phyloP scores from a whole-genome alignment of 2,888 invertebrate species.

The Stenolophus ochropezus region DNA sequence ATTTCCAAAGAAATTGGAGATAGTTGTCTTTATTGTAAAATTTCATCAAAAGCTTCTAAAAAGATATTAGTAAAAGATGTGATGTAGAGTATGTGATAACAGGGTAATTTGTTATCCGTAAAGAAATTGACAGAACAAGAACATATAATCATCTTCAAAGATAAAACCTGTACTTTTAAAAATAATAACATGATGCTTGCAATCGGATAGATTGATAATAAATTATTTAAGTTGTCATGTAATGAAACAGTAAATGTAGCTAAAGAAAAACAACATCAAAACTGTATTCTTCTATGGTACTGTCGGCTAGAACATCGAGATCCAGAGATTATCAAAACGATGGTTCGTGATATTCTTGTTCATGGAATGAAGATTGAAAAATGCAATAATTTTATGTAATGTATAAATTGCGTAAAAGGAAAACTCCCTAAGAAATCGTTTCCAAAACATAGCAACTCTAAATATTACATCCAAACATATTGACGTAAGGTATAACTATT shows the following conservation, averaged over 20 bases:
- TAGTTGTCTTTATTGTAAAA: background rate
- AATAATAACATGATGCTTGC: background rate
- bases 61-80: no score
- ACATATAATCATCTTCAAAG: background rate
- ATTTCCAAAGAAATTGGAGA: constrained; percentile 5
- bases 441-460: constrained; percentile 61
- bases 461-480: background rate
- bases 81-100: background rate
- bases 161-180: no score
- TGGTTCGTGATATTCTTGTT: constrained; percentile 17
- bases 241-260: background rate
- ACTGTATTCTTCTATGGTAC: constrained; percentile 30
- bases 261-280: background rate
- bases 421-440: constrained; percentile 64
- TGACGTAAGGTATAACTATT: background rate
- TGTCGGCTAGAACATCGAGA: constrained; percentile 11
- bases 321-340: constrained; percentile 8
- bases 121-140: background rate
- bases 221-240: constrained; percentile 6
- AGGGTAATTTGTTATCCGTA: constrained; percentile 1
- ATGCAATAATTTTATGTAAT: constrained; percentile 57
- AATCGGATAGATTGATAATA: background rate
- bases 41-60: no score
- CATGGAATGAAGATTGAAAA: constrained; percentile 60
- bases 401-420: constrained; percentile 64